A percentile compares a stretch with the other conserved stretches of the same genome.
These are phyloP conservation scores for Macroglossus sobrinus DNA, from an alignment of 2,113 vertebrate species.

Conservation along the genomic window DNA sequence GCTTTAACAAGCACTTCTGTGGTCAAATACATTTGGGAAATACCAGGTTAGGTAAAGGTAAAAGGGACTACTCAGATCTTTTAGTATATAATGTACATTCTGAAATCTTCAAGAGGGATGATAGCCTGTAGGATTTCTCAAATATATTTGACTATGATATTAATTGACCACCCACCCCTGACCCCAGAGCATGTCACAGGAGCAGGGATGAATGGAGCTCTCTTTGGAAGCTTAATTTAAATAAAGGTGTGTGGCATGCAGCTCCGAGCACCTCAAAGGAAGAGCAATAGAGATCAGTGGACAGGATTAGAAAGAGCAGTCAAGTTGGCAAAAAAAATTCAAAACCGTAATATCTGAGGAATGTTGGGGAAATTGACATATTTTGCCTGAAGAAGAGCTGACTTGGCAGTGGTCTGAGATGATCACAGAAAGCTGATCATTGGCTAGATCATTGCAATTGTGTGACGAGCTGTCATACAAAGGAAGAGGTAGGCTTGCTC, in stretches of 20 bases:
- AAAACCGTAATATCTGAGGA: conserved; percentile 32
- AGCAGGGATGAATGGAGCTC: not conserved
- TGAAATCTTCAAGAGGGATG: not conserved
- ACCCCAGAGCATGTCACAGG: not conserved
- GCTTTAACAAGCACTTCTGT: not conserved
- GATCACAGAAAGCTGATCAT: not conserved
- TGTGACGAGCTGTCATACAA: not conserved
- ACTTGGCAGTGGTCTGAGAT: not conserved
- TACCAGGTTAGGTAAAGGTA: not conserved
- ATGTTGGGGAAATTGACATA: conserved; percentile 8
- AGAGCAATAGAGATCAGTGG: not conserved
- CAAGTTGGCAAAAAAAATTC: conserved; percentile 19
- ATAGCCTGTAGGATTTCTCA: not conserved
- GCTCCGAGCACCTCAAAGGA: not conserved
- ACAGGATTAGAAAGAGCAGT: not conserved
- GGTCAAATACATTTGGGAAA: not conserved
- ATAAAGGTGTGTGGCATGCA: not conserved
- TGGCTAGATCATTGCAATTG: not conserved
- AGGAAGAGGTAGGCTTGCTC: conserved; percentile 27
- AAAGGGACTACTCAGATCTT: not conserved
- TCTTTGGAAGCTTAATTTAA: not conserved
- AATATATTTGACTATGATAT: not conserved
- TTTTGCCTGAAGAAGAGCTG: conserved; percentile 36
- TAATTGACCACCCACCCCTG: not conserved
- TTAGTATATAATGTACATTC: not conserved